Base-by-base conservation (phyloP, 1,140 invertebrate species). In the Halictus rubicundus region DNA sequence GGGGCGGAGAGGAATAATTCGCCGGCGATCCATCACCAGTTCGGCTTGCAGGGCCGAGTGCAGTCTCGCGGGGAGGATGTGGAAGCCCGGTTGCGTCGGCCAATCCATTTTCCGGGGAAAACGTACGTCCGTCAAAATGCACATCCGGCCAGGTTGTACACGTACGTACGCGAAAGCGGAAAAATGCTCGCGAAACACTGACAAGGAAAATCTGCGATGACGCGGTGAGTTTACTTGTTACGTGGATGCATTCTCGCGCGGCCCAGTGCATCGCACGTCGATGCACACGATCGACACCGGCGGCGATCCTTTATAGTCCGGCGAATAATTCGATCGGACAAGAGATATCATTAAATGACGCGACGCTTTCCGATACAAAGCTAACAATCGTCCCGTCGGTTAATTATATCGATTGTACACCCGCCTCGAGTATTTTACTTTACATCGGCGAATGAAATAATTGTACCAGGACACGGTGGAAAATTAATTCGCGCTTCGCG, bases 181-280 rank as follows among this genome's bases (percentile, higher is more conserved):
- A 32, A 32, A 32, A 32, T 32, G 32, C 5, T 32, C 32, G 32
- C 32, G 32, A 5, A 57, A 57, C 54, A 57, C 54, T 57, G 54
- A 57, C 54, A 57, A n/a, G 68, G 25, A 78, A 49, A 72, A 68
- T 70, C 57, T 66, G 61, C 73, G 72, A 83, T 52, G 70, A 74
- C 72, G 54, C 21, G 54, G 54, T 9, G 54, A n/a, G 54, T 57
- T 57, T 57, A 57, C 54, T 8, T 57, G 21, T 57, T 57, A n/a
- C 54, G 54, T 1, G n/a, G 54, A 7, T 57, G 54, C 54, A 21
- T n/a, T 9, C 54, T 5, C 42, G 42, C 42, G 42, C 42, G 42
- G 9, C 9, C 9, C 0, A 3, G 42, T 14, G 49, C 32, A 32
- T 32, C 32, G 32, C n/a, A n/a, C n/a, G n/a, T 4, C 54, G n/a